phyloP scores from a whole-genome alignment of 2,888 invertebrate species.

The Dyspetes luteomarginatus region DNA sequence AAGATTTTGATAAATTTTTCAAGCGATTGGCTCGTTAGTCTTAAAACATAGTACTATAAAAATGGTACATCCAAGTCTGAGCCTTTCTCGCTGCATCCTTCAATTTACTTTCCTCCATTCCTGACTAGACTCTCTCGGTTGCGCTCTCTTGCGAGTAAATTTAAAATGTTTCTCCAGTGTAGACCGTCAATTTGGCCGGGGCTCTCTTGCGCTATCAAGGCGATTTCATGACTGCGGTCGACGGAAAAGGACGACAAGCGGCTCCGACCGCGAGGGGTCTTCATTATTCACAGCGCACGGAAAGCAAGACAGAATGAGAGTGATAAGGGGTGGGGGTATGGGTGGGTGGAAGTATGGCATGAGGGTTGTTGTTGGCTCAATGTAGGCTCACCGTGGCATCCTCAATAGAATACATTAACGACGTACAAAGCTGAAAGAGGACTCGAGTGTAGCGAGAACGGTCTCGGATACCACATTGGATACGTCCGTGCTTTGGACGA shows the following conservation, averaged over 20 bases:
- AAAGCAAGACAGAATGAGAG: constrained; percentile 45
- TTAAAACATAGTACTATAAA: no score
- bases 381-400: constrained; percentile 64
- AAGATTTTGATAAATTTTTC: no score
- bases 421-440: constrained; percentile 72
- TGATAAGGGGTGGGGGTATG: constrained; percentile 40
- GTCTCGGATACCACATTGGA: constrained; percentile 39
- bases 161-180: constrained; percentile 59
- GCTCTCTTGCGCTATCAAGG: constrained; percentile 50
- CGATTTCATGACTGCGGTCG: constrained; percentile 62
- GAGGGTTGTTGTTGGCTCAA: constrained; percentile 74
- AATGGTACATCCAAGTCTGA: no score
- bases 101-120: background rate
- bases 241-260: constrained; percentile 28
- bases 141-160: constrained; percentile 35
- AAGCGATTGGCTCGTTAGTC: no score
- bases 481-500: constrained; percentile 60
- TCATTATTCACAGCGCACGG: constrained; percentile 75
- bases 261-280: constrained; percentile 49
- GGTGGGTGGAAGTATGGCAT: no score
- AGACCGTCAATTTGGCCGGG: constrained; percentile 65
- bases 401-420: constrained; percentile 79
- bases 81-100: background rate
- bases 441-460: constrained; percentile 11
- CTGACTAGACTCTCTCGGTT: background rate